These are phyloP conservation scores for Eupelmus urozonus DNA, from an alignment of 2,888 invertebrate species.

Conservation along the genomic window DNA sequence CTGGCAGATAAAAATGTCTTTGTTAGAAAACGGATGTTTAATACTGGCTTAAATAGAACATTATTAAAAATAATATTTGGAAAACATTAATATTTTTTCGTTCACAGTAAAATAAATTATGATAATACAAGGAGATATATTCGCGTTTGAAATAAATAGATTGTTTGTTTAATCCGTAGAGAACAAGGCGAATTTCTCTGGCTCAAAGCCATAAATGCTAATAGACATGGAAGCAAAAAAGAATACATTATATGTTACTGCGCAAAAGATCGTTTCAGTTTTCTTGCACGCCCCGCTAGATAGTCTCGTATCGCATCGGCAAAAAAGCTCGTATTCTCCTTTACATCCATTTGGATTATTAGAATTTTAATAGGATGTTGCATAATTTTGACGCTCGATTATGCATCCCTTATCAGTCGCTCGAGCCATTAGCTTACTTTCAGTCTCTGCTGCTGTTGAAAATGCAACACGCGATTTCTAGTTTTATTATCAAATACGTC, in stretches of 20 bases:
- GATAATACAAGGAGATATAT: background rate
- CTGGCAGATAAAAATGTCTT: no score
- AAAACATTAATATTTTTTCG: background rate
- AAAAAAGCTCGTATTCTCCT: background rate
- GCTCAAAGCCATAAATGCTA: constrained; percentile 3
- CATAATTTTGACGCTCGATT: constrained; percentile 18
- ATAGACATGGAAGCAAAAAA: constrained; percentile 5
- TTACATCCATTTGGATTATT: constrained; percentile 13
- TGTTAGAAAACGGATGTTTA: no score
- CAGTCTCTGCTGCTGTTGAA: background rate
- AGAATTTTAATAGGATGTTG: constrained; percentile 8
- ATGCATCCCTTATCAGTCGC: background rate
- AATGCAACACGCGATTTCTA: background rate
- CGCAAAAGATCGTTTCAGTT: constrained; percentile 23
- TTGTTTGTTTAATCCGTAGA: constrained; percentile 27
- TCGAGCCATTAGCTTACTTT: background rate
- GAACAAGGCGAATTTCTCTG: constrained; percentile 20
- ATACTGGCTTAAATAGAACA: no score
- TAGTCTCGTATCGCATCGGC: background rate
- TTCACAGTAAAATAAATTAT: background rate
- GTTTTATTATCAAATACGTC: background rate
- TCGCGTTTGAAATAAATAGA: constrained; percentile 16
- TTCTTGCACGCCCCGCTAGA: background rate
- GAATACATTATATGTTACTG: constrained; percentile 2
- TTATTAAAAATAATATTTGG: no score